Evolutionary conservation across 2,113 vertebrate species (phyloP).

Genomic region (Tragulus kanchil): DNA sequence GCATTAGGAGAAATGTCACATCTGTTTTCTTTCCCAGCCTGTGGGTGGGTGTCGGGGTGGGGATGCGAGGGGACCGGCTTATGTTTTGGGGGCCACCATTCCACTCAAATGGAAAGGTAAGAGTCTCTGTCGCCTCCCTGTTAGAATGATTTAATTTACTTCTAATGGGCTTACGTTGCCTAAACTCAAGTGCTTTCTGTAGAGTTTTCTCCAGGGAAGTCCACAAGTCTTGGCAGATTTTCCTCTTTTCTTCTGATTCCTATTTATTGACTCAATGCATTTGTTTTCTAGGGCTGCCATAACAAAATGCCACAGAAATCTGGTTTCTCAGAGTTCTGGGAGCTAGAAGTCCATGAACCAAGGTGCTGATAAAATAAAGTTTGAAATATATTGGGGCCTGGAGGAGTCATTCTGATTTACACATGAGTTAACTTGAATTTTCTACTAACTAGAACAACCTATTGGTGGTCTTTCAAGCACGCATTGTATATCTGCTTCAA

Average conservation of each 20-base stretch:
- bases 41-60: neutral
- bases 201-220: neutral
- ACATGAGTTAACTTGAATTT: neutral
- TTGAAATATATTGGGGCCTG: neutral
- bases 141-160: neutral
- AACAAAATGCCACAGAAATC: neutral
- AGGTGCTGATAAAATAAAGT: neutral
- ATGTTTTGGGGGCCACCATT: neutral
- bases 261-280: neutral
- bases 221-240: neutral
- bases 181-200: neutral
- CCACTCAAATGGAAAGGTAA: neutral
- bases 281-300: neutral
- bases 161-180: rapidly evolving
- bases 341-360: neutral
- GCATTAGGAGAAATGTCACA: neutral
- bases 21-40: neutral
- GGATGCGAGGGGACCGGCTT: too few relatives aligned
- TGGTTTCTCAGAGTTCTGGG: neutral
- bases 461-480: neutral
- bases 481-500: neutral
- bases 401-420: neutral
- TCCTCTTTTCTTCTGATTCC: neutral
- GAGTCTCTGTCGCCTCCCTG: neutral
- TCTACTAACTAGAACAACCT: neutral